A percentile compares a stretch with the other conserved stretches of the same genome.
phyloP scores from a whole-genome alignment of 2,888 invertebrate species.

The Drosophila parthenogenetica region DNA sequence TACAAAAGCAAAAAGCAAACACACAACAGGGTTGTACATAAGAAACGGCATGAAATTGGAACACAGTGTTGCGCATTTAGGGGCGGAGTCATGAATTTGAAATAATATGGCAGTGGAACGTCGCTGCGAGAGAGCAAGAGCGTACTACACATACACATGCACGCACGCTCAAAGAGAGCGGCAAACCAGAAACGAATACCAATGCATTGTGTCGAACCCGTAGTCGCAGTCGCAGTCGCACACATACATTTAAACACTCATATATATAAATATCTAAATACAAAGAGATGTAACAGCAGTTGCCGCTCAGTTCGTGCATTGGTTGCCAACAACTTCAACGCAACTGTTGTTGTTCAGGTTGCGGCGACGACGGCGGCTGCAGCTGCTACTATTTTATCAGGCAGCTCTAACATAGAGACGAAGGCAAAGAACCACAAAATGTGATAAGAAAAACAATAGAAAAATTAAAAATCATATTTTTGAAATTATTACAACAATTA shows the following conservation, averaged over 20 bases:
- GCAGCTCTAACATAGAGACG: constrained; percentile 42
- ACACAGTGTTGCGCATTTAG: constrained; percentile 53
- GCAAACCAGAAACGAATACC: constrained; percentile 64
- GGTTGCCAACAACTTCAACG: constrained; percentile 49
- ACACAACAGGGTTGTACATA: constrained; percentile 59
- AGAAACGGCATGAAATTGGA: constrained; percentile 63
- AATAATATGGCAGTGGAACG: constrained; percentile 67
- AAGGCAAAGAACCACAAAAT: constrained; percentile 55
- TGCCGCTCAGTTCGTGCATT: constrained; percentile 54
- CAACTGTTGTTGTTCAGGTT: constrained; percentile 38
- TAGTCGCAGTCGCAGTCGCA: background rate
- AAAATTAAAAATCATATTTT: constrained; percentile 1
- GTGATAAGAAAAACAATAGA: constrained; percentile 42
- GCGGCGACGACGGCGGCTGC: constrained; percentile 26
- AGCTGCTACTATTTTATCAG: constrained; percentile 49
- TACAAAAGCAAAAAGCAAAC: constrained; percentile 37
- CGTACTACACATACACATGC: constrained; percentile 27
- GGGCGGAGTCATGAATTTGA: constrained; percentile 69
- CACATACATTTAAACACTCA: constrained; percentile 13
- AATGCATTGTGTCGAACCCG: constrained; percentile 36
- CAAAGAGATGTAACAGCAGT: constrained; percentile 54
- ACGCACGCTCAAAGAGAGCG: constrained; percentile 52
- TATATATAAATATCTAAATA: constrained; percentile 37
- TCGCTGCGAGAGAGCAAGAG: constrained; percentile 22
- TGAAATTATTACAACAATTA: background rate